Conservation (phyloP, 1,140 invertebrate species). For the Drosophila erecta region DNA sequence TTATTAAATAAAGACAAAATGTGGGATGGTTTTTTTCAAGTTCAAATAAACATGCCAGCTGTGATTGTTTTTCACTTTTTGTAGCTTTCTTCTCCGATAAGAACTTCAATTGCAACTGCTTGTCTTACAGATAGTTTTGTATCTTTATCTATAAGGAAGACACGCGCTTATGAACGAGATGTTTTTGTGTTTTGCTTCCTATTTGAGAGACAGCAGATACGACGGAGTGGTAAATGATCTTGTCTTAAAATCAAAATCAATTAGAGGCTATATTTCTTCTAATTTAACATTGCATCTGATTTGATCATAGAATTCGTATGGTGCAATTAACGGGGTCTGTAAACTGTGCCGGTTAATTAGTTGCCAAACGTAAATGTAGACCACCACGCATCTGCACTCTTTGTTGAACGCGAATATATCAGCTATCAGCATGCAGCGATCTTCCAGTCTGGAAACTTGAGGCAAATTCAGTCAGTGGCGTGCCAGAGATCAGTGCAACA, state of each 20-base stretch:
- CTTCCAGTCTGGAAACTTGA: constrained; percentile 23
- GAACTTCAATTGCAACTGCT: constrained; percentile 28
- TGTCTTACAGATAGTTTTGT: constrained; percentile 21
- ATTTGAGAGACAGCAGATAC: constrained; percentile 11
- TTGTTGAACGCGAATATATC: constrained; percentile 8
- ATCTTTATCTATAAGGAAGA: constrained; percentile 25
- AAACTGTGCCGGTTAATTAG: constrained; percentile 1
- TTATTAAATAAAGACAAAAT: constrained; percentile 28
- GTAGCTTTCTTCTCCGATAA: constrained; percentile 14
- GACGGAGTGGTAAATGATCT: constrained; percentile 9
- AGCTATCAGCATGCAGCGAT: constrained; percentile 11
- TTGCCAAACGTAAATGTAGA: constrained; percentile 16
- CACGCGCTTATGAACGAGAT: constrained; percentile 3
- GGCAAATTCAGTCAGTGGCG: constrained; percentile 33
- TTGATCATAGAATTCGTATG: not conserved
- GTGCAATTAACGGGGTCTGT: not conserved
- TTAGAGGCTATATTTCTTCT: not conserved
- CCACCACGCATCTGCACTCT: constrained; percentile 16
- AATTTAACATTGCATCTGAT: not conserved
- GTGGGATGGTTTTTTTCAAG: constrained; percentile 22
- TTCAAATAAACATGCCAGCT: constrained; percentile 12
- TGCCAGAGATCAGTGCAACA: constrained; percentile 36
- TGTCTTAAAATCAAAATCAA: no score
- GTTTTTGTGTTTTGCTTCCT: constrained; percentile 22
- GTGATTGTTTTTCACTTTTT: constrained; percentile 20